Percentiles rank a stretch among this genome's conserved stretches.
These are phyloP conservation scores for Charanyca ferruginea DNA, from an alignment of 2,888 invertebrate species.

Conservation along the genomic window DNA sequence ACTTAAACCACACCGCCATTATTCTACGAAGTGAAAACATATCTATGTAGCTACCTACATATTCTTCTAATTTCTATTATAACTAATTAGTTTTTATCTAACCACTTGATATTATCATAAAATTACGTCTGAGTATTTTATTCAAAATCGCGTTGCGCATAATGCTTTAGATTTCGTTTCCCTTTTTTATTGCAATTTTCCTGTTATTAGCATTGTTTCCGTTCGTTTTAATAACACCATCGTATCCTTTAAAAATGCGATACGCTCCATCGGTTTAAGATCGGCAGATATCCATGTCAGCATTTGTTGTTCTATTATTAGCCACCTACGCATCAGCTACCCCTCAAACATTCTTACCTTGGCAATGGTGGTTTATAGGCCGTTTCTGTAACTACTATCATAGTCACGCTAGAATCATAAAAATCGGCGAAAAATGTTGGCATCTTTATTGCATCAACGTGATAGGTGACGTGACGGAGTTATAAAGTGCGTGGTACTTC, in stretches of 20 bases:
- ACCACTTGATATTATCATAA: slow-evolving; percentile 4
- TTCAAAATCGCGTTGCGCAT: slow-evolving; percentile 8
- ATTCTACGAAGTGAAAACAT: slow-evolving; percentile 40
- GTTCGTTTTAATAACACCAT: slow-evolving; percentile 36
- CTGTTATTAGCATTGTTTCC: slow-evolving; percentile 48
- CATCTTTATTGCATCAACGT: slow-evolving; percentile 55
- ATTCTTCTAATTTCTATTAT: slow-evolving; percentile 29
- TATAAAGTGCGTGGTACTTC: slow-evolving; percentile 52
- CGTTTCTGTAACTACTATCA: slow-evolving; percentile 43
- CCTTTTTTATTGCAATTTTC: slow-evolving; percentile 40
- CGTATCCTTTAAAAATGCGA: slow-evolving; percentile 16
- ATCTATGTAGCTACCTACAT: slow-evolving; percentile 24
- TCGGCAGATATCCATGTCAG: slow-evolving; percentile 21
- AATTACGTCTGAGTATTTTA: slow-evolving; percentile 9
- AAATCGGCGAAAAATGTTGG: slow-evolving; percentile 36
- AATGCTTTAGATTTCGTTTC: slow-evolving; percentile 4
- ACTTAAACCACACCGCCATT: slow-evolving; percentile 22
- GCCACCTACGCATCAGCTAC: slow-evolving; percentile 8
- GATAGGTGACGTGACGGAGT: slow-evolving; percentile 57
- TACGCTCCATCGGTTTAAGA: slow-evolving; percentile 11
- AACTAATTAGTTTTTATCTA: slow-evolving; percentile 24
- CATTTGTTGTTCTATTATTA: slow-evolving; percentile 30
- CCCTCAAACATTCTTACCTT: slow-evolving; percentile 37
- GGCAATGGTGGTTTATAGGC: slow-evolving; percentile 38
- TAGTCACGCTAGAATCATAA: slow-evolving; percentile 56